Conservation (phyloP, 2,888 invertebrate genomes). For the Ceramica pisi region DNA sequence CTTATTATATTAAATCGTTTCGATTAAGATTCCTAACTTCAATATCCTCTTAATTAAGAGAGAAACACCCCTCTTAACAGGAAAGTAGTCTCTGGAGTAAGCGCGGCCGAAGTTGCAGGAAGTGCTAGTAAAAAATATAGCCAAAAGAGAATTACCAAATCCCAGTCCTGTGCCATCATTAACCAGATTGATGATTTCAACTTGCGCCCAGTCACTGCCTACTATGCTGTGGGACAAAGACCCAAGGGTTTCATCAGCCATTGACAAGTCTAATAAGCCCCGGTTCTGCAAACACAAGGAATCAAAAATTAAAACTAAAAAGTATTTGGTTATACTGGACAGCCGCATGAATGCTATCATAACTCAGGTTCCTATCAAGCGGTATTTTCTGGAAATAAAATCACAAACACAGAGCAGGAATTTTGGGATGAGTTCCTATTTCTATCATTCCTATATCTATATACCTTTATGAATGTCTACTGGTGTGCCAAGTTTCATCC, state of each 20-base stretch:
- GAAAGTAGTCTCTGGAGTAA: no score
- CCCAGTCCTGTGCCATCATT: conserved; percentile 99
- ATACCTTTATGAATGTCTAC: no score
- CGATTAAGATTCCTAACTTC: no score
- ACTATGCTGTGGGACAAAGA: conserved; percentile 88
- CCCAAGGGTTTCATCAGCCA: conserved; percentile 88
- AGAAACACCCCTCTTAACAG: no score
- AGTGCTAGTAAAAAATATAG: not conserved
- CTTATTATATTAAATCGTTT: no score
- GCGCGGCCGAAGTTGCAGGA: no score
- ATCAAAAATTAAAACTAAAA: not conserved
- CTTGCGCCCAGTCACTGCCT: conserved; percentile 98
- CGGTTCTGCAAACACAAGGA: conserved; percentile 75
- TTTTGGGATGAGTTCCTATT: no score
- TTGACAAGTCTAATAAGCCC: conserved; percentile 92
- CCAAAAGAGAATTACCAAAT: conserved; percentile 92
- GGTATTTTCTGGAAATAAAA: not conserved
- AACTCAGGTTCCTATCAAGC: not conserved
- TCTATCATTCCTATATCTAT: no score
- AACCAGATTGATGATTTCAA: conserved; percentile 98
- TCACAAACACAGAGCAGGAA: not conserved
- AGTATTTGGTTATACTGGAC: not conserved
- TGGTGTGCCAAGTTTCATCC: no score
- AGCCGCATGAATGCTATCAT: not conserved
- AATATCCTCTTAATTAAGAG: no score